Evolutionary conservation across 2,888 invertebrate genomes (phyloP), one percentile per base, ranked within the genome.

Genomic region (Mycalesis mineus): DNA sequence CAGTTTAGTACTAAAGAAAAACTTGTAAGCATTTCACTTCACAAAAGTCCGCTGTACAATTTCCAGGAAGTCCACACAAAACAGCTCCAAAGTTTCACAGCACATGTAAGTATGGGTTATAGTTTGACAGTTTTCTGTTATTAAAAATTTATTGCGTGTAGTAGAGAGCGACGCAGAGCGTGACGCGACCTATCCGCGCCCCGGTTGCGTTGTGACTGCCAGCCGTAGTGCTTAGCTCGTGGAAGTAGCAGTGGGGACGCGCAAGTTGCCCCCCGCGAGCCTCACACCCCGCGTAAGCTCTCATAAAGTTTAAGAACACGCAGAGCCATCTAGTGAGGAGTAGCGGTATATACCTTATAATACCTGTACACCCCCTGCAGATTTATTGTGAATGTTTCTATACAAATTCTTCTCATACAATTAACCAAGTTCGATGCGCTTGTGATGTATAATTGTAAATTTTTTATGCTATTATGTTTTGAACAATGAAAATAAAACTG

Each of bases 11-110:
- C 68, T 74, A 76, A 81, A 84, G 82, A 84, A 87, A 85, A 88
- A 86, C 80, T 86, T 80, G 77, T 71, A 80, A 83, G 71, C 85
- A 88, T 88, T 82, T 87, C 88, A 88, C 86, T 85, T 71, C 82
- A 85, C 84, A 78, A 73, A 78, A 74, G 82, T 87, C 82, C 83
- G 67, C 74, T 66, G 41, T 37, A 29, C 67, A 65, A 59, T 60
- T 64, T 55, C 57, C 61, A 60, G 63, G 62, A 65, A 74, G 77
- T 82, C 74, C 78, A 72, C 66, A 60, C 60, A 67, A 60, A 65
- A 64, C 40, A 59, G 61, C 65, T 50, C 64, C 62, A 54, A 64
- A 71, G 67, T 57, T 69, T 67, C 62, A 75, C 75, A 57, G 77
- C 76, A 81, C 78, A 78, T 68, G 76, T 73, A 61, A 73, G 74